phyloP scores from a whole-genome alignment of 2,113 vertebrate genomes.

The Hypocryptadius cinnamomeus region DNA sequence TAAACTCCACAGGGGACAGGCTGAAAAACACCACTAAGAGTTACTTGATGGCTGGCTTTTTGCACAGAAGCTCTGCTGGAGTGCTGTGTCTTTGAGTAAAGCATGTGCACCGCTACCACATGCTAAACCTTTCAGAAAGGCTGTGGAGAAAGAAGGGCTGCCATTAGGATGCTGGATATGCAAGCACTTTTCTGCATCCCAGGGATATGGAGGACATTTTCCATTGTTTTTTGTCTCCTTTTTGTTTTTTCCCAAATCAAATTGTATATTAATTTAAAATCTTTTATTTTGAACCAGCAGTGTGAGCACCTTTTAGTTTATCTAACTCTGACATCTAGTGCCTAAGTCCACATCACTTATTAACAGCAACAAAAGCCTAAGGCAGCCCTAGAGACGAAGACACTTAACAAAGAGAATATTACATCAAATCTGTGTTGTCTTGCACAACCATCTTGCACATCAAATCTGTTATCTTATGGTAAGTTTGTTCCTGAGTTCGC shows the following conservation, averaged over 20 bases:
- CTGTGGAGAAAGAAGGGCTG: neutral
- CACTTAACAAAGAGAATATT: neutral
- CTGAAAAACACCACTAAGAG: neutral
- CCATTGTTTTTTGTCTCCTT: neutral
- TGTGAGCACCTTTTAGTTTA: neutral
- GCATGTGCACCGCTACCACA: fast-evolving
- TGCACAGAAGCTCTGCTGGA: neutral
- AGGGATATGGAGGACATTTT: neutral
- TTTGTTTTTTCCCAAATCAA: neutral
- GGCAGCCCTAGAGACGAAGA: neutral
- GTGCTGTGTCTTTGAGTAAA: neutral
- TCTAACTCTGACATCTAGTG: neutral
- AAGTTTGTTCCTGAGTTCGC: neutral
- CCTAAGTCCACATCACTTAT: neutral
- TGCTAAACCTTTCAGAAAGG: neutral
- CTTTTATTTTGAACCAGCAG: neutral
- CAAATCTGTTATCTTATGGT: neutral
- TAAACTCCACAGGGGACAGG: neutral
- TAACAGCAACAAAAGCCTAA: neutral
- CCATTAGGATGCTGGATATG: neutral
- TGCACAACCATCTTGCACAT: neutral
- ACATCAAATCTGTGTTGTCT: neutral
- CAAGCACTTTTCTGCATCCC: neutral
- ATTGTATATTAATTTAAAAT: neutral
- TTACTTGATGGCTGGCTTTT: neutral